These are phyloP conservation scores for Sylvia atricapilla DNA, from an alignment of 2,113 vertebrate species.

Conservation along the genomic window DNA sequence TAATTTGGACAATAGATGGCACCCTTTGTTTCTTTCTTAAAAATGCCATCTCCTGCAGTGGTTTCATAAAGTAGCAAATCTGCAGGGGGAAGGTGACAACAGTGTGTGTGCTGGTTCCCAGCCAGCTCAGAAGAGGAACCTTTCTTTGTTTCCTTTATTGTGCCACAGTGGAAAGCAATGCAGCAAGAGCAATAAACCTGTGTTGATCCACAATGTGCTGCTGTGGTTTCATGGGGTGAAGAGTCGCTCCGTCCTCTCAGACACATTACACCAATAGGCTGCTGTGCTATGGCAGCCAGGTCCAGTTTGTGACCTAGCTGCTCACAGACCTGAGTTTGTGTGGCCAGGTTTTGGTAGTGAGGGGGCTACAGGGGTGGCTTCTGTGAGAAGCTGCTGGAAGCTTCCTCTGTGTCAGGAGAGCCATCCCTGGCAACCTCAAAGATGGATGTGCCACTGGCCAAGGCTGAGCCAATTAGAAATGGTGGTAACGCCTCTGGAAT, in stretches of 20 bases:
- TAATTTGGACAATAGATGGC: constrained; percentile 38
- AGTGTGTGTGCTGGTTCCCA: not conserved
- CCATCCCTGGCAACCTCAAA: not conserved
- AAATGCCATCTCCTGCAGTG: not conserved
- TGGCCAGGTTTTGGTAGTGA: not conserved
- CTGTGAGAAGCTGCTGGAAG: not conserved
- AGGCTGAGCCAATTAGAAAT: not conserved
- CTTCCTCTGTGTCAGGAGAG: not conserved
- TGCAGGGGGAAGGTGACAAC: not conserved
- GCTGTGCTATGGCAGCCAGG: not conserved
- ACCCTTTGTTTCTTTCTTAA: constrained; percentile 13
- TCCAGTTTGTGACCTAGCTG: no score
- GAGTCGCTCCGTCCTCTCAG: fast-evolving
- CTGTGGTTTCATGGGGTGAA: fast-evolving
- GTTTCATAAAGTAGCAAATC: not conserved
- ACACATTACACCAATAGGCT: fast-evolving
- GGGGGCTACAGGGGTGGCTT: not conserved
- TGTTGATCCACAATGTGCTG: fast-evolving
- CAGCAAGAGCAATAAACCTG: not conserved
- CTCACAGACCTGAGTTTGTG: not conserved
- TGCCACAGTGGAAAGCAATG: fast-evolving
- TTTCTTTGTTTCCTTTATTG: not conserved
- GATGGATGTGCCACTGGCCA: fast-evolving
- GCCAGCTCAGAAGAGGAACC: not conserved
- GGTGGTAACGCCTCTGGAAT: not conserved